These are phyloP conservation scores for Sakesphorus luctuosus DNA, from an alignment of 2,113 vertebrate species.

Conservation along the genomic window DNA sequence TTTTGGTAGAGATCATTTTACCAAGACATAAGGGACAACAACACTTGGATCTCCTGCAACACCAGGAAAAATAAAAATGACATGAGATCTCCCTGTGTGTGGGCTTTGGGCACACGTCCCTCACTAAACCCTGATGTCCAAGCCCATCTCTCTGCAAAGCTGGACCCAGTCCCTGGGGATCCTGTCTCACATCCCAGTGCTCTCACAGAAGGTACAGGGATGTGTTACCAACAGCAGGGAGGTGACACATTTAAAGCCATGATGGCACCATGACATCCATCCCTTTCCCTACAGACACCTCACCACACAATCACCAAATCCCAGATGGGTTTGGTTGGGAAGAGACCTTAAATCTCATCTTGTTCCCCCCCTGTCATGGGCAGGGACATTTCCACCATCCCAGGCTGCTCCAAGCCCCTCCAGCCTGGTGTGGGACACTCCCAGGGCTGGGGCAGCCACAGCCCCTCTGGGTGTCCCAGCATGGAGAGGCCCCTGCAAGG, in stretches of 20 bases:
- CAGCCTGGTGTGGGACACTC: background rate
- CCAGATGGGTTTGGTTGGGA: fast-evolving
- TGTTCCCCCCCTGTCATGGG: background rate
- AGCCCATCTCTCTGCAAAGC: background rate
- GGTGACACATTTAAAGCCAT: background rate
- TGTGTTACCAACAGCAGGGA: background rate
- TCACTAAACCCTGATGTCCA: background rate
- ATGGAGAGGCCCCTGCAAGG: background rate
- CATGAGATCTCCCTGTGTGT: background rate
- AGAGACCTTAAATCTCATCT: fast-evolving
- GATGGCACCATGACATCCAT: fast-evolving
- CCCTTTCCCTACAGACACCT: background rate
- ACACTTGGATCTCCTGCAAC: background rate
- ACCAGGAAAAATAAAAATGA: background rate
- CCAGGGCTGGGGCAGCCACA: background rate
- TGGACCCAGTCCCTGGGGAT: background rate
- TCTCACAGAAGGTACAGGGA: background rate
- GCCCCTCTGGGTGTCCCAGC: background rate
- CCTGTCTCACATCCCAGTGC: fast-evolving
- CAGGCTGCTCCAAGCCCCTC: background rate
- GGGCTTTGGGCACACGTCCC: background rate
- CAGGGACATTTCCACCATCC: background rate
- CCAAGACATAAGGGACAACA: background rate
- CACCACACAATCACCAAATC: background rate
- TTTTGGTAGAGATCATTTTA: background rate